A percentile compares a stretch with the other conserved stretches of the same genome.
Evolutionary conservation across 1,140 invertebrate genomes (phyloP).

Genomic region (Atopsyche davidsoni): DNA sequence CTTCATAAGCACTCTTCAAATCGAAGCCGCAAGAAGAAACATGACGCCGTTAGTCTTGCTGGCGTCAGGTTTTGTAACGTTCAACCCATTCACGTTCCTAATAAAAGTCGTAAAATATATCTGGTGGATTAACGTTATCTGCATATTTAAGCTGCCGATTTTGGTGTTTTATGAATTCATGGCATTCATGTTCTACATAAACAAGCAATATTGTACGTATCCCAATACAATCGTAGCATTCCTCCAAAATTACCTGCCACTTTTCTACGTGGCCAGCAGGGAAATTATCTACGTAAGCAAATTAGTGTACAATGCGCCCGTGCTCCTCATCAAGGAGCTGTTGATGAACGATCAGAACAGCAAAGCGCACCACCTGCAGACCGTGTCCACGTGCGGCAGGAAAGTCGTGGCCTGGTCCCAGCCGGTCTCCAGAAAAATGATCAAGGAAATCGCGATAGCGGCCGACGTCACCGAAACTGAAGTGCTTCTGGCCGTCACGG

Average conservation of each 20-base stretch:
- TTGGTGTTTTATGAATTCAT: conserved; percentile 40
- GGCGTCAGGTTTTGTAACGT: conserved; percentile 36
- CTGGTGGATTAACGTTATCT: conserved; percentile 35
- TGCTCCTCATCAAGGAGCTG: conserved; percentile 54
- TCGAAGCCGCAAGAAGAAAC: conserved; percentile 43
- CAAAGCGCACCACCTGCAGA: conserved; percentile 56
- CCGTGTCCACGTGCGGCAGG: conserved; percentile 64
- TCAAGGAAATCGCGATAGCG: conserved; percentile 52
- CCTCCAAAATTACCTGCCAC: conserved; percentile 51
- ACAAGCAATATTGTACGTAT: conserved; percentile 39
- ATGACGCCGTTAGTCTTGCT: conserved; percentile 43
- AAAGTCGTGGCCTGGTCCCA: conserved; percentile 74
- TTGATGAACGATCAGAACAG: conserved; percentile 41
- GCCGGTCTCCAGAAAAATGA: conserved; percentile 47
- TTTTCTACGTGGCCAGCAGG: conserved; percentile 48
- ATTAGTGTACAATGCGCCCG: conserved; percentile 51
- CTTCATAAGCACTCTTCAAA: conserved; percentile 38
- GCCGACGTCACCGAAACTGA: conserved; percentile 62
- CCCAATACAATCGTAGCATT: conserved; percentile 40
- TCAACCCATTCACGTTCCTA: conserved; percentile 39
- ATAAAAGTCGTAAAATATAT: conserved; percentile 33
- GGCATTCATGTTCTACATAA: conserved; percentile 37
- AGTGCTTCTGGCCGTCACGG: conserved; percentile 57
- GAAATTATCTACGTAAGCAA: conserved; percentile 52
- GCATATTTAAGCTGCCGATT: conserved; percentile 38